Conservation (phyloP, 2,113 vertebrate species). For the Tychaedon coryphoeus region DNA sequence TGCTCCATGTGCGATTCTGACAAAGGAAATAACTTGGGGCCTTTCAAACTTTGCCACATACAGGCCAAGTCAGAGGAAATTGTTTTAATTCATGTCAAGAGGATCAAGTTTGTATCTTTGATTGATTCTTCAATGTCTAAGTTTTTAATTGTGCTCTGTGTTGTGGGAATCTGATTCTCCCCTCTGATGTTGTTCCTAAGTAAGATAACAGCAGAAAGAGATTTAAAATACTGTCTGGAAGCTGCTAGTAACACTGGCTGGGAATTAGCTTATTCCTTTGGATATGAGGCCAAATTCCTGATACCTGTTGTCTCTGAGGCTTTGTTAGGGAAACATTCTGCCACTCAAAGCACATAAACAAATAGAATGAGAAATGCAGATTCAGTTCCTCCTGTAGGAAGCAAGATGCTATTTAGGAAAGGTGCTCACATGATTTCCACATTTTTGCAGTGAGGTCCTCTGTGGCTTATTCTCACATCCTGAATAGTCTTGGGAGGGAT, state of each 20-base stretch:
- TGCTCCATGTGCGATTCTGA: not conserved
- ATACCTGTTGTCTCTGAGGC: not conserved
- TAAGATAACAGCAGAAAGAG: not conserved
- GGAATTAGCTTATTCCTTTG: not conserved
- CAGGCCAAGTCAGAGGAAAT: not conserved
- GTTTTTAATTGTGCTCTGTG: not conserved
- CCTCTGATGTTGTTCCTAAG: not conserved
- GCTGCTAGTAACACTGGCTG: too few species aligned
- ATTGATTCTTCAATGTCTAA: not conserved
- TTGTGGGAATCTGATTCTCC: not conserved
- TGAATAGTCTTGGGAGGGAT: slow-evolving; percentile 69
- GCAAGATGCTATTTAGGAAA: not conserved
- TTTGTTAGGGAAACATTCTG: not conserved
- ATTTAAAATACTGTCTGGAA: not conserved
- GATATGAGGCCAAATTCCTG: not conserved
- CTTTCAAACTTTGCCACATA: not conserved
- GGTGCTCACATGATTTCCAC: slow-evolving; percentile 84
- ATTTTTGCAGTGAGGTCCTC: slow-evolving; percentile 76
- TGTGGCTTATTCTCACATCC: slow-evolving; percentile 74
- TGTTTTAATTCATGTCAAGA: not conserved
- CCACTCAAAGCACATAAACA: not conserved
- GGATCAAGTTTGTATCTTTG: not conserved
- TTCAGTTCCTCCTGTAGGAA: not conserved
- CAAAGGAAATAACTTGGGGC: rapidly evolving
- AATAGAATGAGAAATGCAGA: not conserved